These are phyloP conservation scores for Micromesistius poutassou DNA, from an alignment of 2,797 vertebrate species.

Conservation along the genomic window DNA sequence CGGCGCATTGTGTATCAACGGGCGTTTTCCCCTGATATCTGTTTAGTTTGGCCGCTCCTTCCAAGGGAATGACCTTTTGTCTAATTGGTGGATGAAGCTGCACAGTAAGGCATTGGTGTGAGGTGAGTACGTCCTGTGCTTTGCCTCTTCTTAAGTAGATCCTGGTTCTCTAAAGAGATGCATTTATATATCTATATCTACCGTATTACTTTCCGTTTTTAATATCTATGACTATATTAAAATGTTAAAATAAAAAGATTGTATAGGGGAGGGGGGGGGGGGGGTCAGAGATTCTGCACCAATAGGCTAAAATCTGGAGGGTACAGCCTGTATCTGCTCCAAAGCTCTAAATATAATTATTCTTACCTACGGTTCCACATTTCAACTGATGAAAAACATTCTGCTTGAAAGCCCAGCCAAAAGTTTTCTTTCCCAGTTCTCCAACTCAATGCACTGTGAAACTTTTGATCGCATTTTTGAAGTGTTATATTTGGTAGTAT, in stretches of 20 bases:
- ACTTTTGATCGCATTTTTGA: neutral
- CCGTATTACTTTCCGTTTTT: neutral
- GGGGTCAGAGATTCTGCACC: neutral
- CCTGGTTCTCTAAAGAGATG: neutral
- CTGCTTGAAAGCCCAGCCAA: neutral
- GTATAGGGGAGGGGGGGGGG: neutral
- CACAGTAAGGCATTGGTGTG: neutral
- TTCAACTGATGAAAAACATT: conserved; percentile 4
- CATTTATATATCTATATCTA: neutral
- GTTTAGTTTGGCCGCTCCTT: neutral
- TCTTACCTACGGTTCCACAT: neutral
- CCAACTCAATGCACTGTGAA: neutral
- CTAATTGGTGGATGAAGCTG: neutral
- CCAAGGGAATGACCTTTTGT: neutral
- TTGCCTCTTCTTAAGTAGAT: neutral
- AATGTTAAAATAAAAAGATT: neutral
- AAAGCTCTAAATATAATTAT: conserved; percentile 1
- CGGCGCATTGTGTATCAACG: neutral
- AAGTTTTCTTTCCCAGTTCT: conserved; percentile 5
- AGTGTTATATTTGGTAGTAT: neutral
- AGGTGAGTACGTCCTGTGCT: neutral
- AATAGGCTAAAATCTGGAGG: neutral
- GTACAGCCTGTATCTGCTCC: neutral
- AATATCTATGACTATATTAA: neutral
- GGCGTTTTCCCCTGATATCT: neutral